Evolutionary conservation across 2,797 vertebrate species (phyloP).

Genomic region (Rhinoraja longicauda): DNA sequence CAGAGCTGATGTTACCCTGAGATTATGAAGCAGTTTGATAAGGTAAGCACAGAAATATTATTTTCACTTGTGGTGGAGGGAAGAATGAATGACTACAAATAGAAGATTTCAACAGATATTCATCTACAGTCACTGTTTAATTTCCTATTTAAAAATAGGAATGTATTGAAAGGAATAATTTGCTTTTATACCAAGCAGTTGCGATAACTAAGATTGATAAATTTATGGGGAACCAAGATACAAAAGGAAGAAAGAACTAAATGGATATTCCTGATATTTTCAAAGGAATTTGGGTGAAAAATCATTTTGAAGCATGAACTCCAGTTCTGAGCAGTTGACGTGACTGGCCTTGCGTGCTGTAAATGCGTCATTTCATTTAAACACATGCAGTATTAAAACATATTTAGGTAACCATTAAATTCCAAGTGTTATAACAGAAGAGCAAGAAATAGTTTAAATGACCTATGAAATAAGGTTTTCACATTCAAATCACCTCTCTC

Average conservation of each 20-base stretch:
- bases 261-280: not conserved
- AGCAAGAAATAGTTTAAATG: not conserved
- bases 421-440: not conserved
- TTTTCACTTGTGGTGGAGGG: not conserved
- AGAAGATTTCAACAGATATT: not conserved
- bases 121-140: too few species aligned
- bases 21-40: not conserved
- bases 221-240: not conserved
- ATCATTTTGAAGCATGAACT: not conserved
- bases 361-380: not conserved
- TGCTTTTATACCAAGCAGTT: not conserved
- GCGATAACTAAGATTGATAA: not conserved
- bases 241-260: not conserved
- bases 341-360: not conserved
- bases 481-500: not conserved
- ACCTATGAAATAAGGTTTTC: not conserved
- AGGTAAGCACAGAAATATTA: not conserved
- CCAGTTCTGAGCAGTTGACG: not conserved
- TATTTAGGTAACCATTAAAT: not conserved
- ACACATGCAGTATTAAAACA: not conserved
- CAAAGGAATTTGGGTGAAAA: not conserved
- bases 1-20: not conserved
- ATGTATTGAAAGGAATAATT: not conserved
- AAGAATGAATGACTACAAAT: not conserved
- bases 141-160: too few species aligned